Conservation (phyloP, 2,888 invertebrate genomes). For the Phlogophora meticulosa region DNA sequence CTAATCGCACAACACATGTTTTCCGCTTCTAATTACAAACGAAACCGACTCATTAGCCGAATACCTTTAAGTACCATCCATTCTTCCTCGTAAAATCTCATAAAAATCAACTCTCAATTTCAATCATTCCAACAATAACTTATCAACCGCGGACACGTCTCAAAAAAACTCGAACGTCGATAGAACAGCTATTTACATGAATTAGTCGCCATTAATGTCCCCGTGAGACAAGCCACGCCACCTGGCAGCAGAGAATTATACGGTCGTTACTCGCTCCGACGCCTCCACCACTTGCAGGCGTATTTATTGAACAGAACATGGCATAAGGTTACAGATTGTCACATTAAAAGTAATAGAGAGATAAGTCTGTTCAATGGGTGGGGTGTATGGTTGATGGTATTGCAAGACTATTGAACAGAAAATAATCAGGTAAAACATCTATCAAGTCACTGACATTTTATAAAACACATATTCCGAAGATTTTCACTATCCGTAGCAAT, state of each 20-base stretch:
- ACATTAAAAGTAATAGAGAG: conserved; percentile 55
- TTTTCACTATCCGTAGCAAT: neutral
- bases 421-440: no score
- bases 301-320: conserved; percentile 70
- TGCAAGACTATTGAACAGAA: neutral
- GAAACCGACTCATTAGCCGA: neutral
- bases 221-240: conserved; percentile 88
- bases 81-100: neutral
- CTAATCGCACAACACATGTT: no score
- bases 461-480: neutral
- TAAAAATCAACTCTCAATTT: conserved; percentile 35
- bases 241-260: conserved; percentile 87
- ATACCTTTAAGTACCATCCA: neutral
- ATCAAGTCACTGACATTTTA: no score
- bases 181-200: conserved; percentile 87
- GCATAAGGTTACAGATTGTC: conserved; percentile 51
- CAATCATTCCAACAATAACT: conserved; percentile 42
- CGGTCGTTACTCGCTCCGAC: conserved; percentile 88
- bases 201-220: conserved; percentile 89
- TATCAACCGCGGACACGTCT: conserved; percentile 52
- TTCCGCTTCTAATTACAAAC: no score
- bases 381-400: conserved; percentile 7
- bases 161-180: conserved; percentile 78
- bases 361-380: conserved; percentile 42
- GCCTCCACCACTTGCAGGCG: conserved; percentile 74